Conservation (phyloP, 1,140 invertebrate species). For the Drosophila gunungcola region DNA sequence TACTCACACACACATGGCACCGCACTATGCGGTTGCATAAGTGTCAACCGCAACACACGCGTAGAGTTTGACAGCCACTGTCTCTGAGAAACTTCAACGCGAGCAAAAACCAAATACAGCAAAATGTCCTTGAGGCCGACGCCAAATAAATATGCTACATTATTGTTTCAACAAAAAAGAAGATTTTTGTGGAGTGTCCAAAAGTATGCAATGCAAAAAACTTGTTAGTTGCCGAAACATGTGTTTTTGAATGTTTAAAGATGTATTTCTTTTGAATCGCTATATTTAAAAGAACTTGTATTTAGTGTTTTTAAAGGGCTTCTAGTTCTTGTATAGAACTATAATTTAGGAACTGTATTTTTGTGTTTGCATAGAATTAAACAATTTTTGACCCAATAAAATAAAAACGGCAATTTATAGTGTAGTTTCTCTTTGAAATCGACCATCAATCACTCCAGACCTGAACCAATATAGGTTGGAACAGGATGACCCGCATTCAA, state of each 20-base stretch:
- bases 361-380: too few relatives aligned
- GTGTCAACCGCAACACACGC: slow-evolving; percentile 66
- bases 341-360: too few relatives aligned
- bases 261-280: too few relatives aligned
- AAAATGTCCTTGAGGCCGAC: background rate
- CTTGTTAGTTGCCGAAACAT: too few relatives aligned
- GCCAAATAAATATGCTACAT: background rate
- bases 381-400: too few relatives aligned
- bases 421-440: too few relatives aligned
- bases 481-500: background rate
- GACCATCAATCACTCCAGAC: too few relatives aligned
- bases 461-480: background rate
- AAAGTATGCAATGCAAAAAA: background rate
- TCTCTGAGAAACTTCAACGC: background rate
- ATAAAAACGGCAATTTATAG: too few relatives aligned
- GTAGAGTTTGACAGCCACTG: slow-evolving; percentile 63
- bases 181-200: background rate
- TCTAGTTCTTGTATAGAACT: too few relatives aligned
- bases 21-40: slow-evolving; percentile 69
- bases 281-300: too few relatives aligned
- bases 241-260: too few relatives aligned
- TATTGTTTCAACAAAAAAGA: background rate
- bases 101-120: background rate
- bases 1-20: slow-evolving; percentile 1
- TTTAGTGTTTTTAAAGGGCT: too few relatives aligned